These are phyloP conservation scores for Heteractis magnifica DNA, from an alignment of 92 coral and sea anemone genomes.

Conservation along the genomic window DNA sequence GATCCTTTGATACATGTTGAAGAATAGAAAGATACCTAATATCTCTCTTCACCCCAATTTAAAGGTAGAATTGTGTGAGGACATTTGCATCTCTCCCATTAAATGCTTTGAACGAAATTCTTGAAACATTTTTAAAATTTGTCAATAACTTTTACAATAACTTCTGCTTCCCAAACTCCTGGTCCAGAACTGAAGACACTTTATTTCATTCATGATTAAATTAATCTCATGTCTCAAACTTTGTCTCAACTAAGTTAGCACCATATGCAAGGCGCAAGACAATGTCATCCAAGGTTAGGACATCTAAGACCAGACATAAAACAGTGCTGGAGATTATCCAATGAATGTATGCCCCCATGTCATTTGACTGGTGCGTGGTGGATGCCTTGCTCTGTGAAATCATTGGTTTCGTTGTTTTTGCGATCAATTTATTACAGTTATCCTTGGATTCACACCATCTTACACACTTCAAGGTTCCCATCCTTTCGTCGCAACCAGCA, in stretches of 20 bases:
- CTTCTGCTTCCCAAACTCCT: too few species aligned
- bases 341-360: conserved; percentile 9
- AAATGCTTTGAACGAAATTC: too few species aligned
- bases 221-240: neutral
- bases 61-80: too few species aligned
- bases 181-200: neutral
- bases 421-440: conserved; percentile 44
- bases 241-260: conserved; percentile 17
- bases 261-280: conserved; percentile 8
- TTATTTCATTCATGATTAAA: neutral
- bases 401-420: conserved; percentile 14
- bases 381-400: conserved; percentile 1
- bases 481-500: conserved; percentile 53
- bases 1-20: too few species aligned
- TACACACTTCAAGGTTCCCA: conserved; percentile 48
- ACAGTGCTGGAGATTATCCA: neutral
- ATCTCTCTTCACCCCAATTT: too few species aligned
- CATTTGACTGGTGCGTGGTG: neutral
- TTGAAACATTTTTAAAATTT: too few species aligned
- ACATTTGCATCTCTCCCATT: too few species aligned
- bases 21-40: too few species aligned
- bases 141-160: too few species aligned
- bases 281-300: conserved; percentile 7
- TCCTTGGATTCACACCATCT: conserved; percentile 37
- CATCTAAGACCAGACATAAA: neutral